Conservation (phyloP, 2,797 vertebrate species). For the Urophycis tenuis region DNA sequence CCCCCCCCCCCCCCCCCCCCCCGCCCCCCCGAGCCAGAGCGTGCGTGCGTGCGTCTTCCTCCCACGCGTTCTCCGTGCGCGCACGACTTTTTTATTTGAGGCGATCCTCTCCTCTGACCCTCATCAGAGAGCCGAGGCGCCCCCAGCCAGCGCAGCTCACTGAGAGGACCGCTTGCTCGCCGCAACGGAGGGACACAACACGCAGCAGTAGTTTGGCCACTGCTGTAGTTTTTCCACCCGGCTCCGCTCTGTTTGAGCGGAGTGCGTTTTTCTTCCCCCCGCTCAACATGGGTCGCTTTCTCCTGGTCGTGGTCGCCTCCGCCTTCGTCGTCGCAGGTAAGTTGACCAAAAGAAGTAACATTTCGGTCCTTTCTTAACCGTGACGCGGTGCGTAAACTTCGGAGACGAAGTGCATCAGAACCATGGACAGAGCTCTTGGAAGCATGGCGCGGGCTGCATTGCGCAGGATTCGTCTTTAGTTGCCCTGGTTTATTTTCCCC, state of each 20-base stretch:
- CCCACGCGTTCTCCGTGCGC: constrained; percentile 48
- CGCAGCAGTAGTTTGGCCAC: neutral
- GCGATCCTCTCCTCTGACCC: constrained; percentile 38
- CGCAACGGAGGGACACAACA: neutral
- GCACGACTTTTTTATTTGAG: constrained; percentile 54
- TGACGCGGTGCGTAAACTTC: neutral
- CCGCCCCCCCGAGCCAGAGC: constrained; percentile 23
- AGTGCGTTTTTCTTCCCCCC: neutral
- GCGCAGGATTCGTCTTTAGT: neutral
- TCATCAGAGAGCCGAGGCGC: constrained; percentile 45
- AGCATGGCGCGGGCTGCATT: neutral
- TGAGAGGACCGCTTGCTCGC: neutral
- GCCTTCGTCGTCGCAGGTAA: constrained; percentile 60
- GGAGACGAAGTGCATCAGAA: constrained; percentile 50
- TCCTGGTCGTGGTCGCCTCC: constrained; percentile 35
- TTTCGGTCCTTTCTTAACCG: neutral
- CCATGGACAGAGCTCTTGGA: constrained; percentile 62
- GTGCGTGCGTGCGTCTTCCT: constrained; percentile 35
- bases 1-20: too few relatives aligned
- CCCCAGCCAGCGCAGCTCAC: constrained; percentile 18
- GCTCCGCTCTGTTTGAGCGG: neutral
- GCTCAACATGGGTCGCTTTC: constrained; percentile 60
- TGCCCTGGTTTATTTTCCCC: neutral
- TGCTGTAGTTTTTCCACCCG: neutral
- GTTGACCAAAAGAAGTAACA: constrained; percentile 21